Evolutionary conservation across 2,888 invertebrate genomes (phyloP), one percentile per base, ranked within the genome.

Genomic region (Pycnomerus fuliginosus): DNA sequence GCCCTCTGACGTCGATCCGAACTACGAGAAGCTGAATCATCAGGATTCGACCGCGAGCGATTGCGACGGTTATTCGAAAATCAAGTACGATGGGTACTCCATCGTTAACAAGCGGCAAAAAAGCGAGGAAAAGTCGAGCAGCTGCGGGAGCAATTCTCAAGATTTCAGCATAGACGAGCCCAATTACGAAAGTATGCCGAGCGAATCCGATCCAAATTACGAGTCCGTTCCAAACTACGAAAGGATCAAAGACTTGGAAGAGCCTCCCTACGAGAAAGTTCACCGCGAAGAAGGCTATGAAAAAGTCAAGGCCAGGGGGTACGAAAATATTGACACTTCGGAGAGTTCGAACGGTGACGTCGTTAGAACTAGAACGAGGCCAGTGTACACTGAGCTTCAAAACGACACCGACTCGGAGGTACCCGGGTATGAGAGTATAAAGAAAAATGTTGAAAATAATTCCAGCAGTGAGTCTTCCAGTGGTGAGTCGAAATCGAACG

Each of bases 181-280:
- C 2, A 87, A 87, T 69, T 89, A 88, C 62, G 87, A 88, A 65
- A 86, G 86, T 1, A 80, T 88, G 77, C 79, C 82, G 0, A 87
- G 87, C 62, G 88, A 88, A 65, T 83, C 84, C 0, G 88, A 84
- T 65, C 70, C 72, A 15, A 84, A 84, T 64, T 85, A 85, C 57
- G 84, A 85, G 59, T 82, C 82, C 1, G 83, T 85, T 0, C 87
- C 88, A 0, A 89, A 89, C 16, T 90, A 90, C 61, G 89, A 90
- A 66, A 88, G 87, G 52, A 87, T 90, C 0, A 85, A 84, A 54
- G 87, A 87, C 69, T 77, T 83, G 58, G 83, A 82, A 45, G 84
- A 84, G 34, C 84, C 86, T 33, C 85, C 86, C 0, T 85, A 85
- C 46, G 85, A 85, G 60, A 77, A 77, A 56, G 72, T 84, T 8